phyloP scores from a whole-genome alignment of 1,140 invertebrate genomes.

The Macrocentrus cingulum region DNA sequence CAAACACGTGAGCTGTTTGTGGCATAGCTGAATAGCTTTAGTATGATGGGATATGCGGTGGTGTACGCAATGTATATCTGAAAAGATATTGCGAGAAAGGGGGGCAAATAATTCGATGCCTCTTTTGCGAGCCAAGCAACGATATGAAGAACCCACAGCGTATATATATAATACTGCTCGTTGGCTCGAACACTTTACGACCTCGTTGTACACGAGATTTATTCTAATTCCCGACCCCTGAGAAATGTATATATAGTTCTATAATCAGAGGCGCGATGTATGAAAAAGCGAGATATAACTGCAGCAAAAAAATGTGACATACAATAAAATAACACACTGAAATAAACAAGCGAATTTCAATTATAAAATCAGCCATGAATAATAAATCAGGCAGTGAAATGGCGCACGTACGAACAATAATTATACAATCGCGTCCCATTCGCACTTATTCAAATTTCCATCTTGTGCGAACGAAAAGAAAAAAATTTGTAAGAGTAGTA shows the following conservation, averaged over 20 bases:
- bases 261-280: not conserved
- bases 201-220: conserved; percentile 34
- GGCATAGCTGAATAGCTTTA: no score
- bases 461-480: no score
- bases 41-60: no score
- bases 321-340: not conserved
- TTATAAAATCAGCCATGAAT: no score
- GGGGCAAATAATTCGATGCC: conserved; percentile 10
- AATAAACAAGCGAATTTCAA: no score
- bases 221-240: conserved; percentile 29
- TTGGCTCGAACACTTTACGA: conserved; percentile 31
- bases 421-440: no score
- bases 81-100: conserved; percentile 8
- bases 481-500: no score
- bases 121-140: no score
- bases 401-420: not conserved
- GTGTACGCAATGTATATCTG: no score
- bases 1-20: conserved; percentile 48
- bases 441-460: no score
- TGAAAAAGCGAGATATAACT: not conserved
- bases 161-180: conserved; percentile 9
- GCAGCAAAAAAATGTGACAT: not conserved
- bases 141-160: no score
- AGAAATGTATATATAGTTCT: conserved; percentile 18
- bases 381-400: no score